Base-by-base conservation (phyloP, 1,140 invertebrate genomes). In the Psix sp. region DNA sequence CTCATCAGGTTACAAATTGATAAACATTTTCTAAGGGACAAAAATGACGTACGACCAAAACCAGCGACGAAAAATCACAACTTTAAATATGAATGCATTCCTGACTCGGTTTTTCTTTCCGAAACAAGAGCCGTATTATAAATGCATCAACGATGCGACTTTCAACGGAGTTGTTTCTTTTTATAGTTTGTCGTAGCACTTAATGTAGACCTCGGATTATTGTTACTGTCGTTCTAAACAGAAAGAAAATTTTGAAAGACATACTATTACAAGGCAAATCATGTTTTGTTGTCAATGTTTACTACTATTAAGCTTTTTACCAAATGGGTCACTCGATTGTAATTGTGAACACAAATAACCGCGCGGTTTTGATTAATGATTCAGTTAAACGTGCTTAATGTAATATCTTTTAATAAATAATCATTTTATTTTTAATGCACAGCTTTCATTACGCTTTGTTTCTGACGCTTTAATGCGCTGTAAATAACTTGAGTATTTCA, bases 391-490 rank as follows among this genome's bases (percentile, higher is more conserved):
- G 39, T 15, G 26, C 56, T 43, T 45, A 42, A 33, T 21, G 14
- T 29, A 20, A 57, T 20, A 36, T 48, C 48, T 14, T 31, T 60
- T 39, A 35, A 48, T 59, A 46, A 38, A 59, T 59, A 48, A 59
- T 46, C 18, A 59, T 39, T 38, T 39, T 46, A 45, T 43, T 59
- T 59, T 38, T 46, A 59, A 48, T 16, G 33, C 42, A 20, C 2
- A 4, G 11, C 10, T 24, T 11, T 11, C 33, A 14, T 40, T 18
- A 10, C 31, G 31, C 33, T 45, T 45, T 57, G 40, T 46, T 57
- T 36, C 40, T 16, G 42, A 26, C 17, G 14, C 18, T 46, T 43
- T 29, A 24, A 7, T n/a, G 5, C 9, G 1, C 15, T 46, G 39
- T 45, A 54, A 54, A 57, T 48, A 48, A 59, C 33, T 38, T 1